Evolutionary conservation across 2,113 vertebrate genomes (phyloP), one percentile per base, ranked within the genome.

Genomic region (Platycercus adscitus): DNA sequence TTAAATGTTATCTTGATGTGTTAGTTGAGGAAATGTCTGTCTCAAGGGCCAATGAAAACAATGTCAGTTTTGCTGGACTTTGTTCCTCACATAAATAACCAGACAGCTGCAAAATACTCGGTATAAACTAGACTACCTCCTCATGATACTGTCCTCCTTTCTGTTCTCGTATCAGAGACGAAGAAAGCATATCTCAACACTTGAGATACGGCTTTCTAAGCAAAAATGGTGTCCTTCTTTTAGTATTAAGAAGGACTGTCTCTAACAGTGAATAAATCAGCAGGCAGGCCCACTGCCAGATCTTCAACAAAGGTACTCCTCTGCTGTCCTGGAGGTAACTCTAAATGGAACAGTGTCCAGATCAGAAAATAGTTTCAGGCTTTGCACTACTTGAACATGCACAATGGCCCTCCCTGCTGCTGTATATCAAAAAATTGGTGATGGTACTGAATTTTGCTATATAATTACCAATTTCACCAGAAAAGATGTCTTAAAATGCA

Each of bases 41-140:
- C 93, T 89, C n/a, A 73, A 84, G 19, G 28, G 80, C 86, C 86
- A 97, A 91, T 44, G 60, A 93, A 97, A 98, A 97, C 81, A 96
- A 93, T 29, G 50, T 26, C 86, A 6, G 12, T 79, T 97, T 78
- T 96, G 52, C 53, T 81, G 60, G 69, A 90, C 90, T 96, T 97
- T 93, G 63, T 79, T 97, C 66, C 55, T 91, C 53, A 71, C 28
- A 75, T 39, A 95, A 97, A 91, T 93, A 96, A 96, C 61, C 43
- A 73, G 60, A 96, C 49, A 97, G 91, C 85, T 96, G 93, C 58
- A 95, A 97, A 96, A 85, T 73, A 86, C 93, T 95, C 95, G 52
- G 31, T 7, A 91, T 86, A 95, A 95, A 93, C 49, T 68, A 89
- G 64, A 81, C 72, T 88, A 89, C 61, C 72, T 63, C 2, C 0